Evolutionary conservation across 2,797 vertebrate species (phyloP).

Genomic region (Etheostoma perlongum): DNA sequence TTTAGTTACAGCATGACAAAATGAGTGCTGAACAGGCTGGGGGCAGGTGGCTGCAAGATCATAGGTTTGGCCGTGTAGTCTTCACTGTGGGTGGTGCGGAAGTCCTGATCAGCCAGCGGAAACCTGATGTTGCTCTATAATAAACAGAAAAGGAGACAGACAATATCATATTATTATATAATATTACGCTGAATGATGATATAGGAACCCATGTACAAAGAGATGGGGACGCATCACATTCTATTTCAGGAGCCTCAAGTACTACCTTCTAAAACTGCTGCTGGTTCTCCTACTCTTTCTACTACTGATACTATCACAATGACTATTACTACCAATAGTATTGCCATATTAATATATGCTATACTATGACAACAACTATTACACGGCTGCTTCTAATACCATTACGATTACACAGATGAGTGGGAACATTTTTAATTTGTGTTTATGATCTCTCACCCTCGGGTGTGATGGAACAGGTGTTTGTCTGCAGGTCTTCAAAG

Average conservation of each 20-base stretch:
- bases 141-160: slow-evolving; percentile 18
- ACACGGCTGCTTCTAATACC: neutral
- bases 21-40: neutral
- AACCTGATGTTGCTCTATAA: slow-evolving; percentile 41
- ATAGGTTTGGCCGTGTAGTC: slow-evolving; percentile 35
- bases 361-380: neutral
- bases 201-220: neutral
- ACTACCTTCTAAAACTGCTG: neutral
- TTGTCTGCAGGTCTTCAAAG: slow-evolving; percentile 19
- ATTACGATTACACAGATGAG: neutral
- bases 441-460: slow-evolving; percentile 24
- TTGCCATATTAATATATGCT: neutral
- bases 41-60: neutral
- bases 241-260: neutral
- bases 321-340: neutral
- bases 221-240: neutral
- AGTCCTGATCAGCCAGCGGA: slow-evolving; percentile 17
- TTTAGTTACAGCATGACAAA: slow-evolving; percentile 21
- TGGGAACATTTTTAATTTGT: neutral
- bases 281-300: neutral
- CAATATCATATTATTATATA: slow-evolving; percentile 7
- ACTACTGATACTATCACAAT: neutral
- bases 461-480: slow-evolving; percentile 10
- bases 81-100: slow-evolving; percentile 41
- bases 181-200: neutral